Base-by-base conservation (phyloP, 2,888 invertebrate genomes). In the Dendrolimus pini region DNA sequence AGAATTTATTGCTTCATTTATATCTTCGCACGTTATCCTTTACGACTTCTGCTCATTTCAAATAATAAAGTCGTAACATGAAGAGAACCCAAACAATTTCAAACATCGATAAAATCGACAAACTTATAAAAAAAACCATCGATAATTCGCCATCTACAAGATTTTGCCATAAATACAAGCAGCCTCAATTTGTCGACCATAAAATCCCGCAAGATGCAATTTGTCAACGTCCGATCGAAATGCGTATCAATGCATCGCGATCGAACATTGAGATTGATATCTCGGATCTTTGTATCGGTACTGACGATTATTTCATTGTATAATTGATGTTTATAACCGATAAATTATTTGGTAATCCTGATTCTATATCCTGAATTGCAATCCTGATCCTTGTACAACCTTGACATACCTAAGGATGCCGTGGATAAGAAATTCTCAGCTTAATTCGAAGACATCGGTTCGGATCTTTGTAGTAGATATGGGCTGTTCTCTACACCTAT, bases 131-230 rank as follows among this genome's bases (percentile, higher is more conserved):
- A 71, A 71, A 70, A 71, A 71, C 3, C 69, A 61, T 66, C 67
- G 69, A 73, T 68, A 71, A 71, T 67, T 69, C 74, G 73, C 72
- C 74, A 68, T 63, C 69, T 66, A 74, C 60, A 62, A 65, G 69
- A 73, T 69, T 70, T 71, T 66, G 69, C 68, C 73, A 80, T 82
- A 83, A 83, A 83, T 80, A 81, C 80, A 63, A 74, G 79, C 75
- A 81, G 77, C 80, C 77, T 81, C 85, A 88, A 87, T 88, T 88
- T 84, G 87, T 85, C 82, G 69, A 69, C 78, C 74, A 77, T 85
- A 85, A 85, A 83, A 66, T 80, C 72, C 68, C 69, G 72, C 72
- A 77, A 80, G 75, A 72, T 73, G 81, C 80, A 80, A 88, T 89
- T 88, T 87, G 86, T 89, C 88, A 85, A 83, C 77, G 87, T 89